Conservation (phyloP, 2,888 invertebrate genomes). For the Sinhomidia bicolor region DNA sequence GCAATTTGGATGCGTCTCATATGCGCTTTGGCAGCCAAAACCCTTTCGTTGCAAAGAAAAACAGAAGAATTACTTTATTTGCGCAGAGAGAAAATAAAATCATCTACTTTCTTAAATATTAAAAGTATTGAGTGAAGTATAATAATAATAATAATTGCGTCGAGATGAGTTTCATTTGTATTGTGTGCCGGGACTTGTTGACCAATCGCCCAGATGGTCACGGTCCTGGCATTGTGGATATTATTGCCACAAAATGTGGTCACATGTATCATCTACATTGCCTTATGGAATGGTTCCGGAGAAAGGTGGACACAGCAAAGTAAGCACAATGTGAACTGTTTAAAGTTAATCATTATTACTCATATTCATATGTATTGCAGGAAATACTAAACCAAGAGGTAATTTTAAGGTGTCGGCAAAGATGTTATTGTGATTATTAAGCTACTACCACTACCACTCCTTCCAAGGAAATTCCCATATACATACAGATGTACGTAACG, state of each 20-base stretch:
- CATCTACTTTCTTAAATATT: not conserved
- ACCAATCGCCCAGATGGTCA: conserved; percentile 77
- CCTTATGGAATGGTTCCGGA: conserved; percentile 77
- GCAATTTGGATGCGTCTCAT: conserved; percentile 7
- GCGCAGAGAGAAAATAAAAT: not conserved
- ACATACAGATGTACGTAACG: no score
- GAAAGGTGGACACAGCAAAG: conserved; percentile 77
- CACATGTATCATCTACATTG: conserved; percentile 76
- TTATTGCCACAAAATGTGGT: conserved; percentile 78
- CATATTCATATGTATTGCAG: no score
- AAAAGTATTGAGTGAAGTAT: not conserved
- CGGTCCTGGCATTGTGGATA: conserved; percentile 74
- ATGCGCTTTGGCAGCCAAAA: conserved; percentile 25
- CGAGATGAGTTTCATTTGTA: conserved; percentile 78
- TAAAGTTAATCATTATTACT: not conserved
- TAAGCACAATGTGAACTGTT: conserved; percentile 69
- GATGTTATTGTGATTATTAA: not conserved
- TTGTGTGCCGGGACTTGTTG: conserved; percentile 78
- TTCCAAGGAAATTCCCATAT: conserved; percentile 30
- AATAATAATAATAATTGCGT: not conserved
- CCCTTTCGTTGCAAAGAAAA: conserved; percentile 4
- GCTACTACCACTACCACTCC: not conserved
- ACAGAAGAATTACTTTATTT: conserved; percentile 4
- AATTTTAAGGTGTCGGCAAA: not conserved
- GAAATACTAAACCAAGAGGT: not conserved